Percentiles rank a stretch among this genome's conserved stretches.
phyloP scores from a whole-genome alignment of 2,797 vertebrate genomes.

The Oryzias dopingdopingensis region DNA sequence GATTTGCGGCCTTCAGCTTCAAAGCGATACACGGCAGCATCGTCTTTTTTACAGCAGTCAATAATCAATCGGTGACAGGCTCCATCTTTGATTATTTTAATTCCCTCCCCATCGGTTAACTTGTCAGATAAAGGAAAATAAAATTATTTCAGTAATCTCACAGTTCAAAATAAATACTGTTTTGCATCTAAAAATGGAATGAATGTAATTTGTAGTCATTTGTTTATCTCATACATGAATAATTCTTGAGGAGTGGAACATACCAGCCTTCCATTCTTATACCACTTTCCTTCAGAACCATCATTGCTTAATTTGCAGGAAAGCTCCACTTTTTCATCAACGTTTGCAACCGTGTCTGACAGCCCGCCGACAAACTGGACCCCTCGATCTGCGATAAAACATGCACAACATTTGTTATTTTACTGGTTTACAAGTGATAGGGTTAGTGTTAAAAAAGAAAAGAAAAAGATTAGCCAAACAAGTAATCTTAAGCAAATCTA shows the following conservation, averaged over 20 bases:
- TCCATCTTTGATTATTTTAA: conserved; percentile 81
- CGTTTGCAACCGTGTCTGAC: conserved; percentile 68
- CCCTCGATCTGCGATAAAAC: conserved; percentile 45
- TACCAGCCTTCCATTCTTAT: conserved; percentile 86
- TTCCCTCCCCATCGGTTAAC: conserved; percentile 75
- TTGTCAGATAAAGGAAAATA: conserved; percentile 43
- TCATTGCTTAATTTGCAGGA: conserved; percentile 82
- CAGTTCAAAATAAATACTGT: not conserved
- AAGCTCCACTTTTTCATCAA: conserved; percentile 75
- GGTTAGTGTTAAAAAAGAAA: not conserved
- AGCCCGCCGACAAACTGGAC: conserved; percentile 80
- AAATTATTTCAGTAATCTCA: not conserved
- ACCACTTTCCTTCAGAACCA: conserved; percentile 79
- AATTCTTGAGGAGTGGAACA: conserved; percentile 15
- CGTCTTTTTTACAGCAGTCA: conserved; percentile 68
- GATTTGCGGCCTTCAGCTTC: conserved; percentile 85
- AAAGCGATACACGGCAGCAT: conserved; percentile 84
- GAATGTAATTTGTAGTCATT: not conserved
- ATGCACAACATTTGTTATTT: not conserved
- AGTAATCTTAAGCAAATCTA: not conserved
- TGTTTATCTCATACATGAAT: no score
- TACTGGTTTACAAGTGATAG: not conserved
- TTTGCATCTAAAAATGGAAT: not conserved
- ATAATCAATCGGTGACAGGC: conserved; percentile 78
- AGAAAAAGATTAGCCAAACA: no score